phyloP scores from a whole-genome alignment of 2,888 invertebrate genomes.

The Spatulosminthurus flaviceps region DNA sequence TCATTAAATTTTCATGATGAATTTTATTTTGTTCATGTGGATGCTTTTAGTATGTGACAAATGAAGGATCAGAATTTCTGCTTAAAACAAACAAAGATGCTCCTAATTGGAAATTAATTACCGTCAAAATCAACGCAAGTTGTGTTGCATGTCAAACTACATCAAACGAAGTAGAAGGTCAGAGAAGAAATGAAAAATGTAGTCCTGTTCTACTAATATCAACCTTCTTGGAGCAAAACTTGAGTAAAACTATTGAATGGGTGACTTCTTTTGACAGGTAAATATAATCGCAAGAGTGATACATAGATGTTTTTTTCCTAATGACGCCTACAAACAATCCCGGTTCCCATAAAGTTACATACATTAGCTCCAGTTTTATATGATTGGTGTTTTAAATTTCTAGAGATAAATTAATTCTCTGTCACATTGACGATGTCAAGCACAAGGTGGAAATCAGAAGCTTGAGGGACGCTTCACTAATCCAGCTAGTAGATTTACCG shows the following conservation, averaged over 20 bases:
- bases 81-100: conserved; percentile 31
- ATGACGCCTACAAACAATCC: no score
- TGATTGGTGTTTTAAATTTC: no score
- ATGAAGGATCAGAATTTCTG: neutral
- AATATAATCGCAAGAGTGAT: no score
- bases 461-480: conserved; percentile 19
- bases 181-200: neutral
- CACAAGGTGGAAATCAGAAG: conserved; percentile 21
- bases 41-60: conserved; percentile 26
- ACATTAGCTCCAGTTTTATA: no score
- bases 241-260: conserved; percentile 33
- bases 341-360: no score
- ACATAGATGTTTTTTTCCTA: neutral
- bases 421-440: conserved; percentile 87
- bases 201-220: neutral
- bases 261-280: conserved; percentile 9
- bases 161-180: neutral
- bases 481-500: conserved; percentile 32
- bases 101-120: conserved; percentile 21
- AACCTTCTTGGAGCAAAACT: conserved; percentile 34
- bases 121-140: neutral
- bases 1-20: no score
- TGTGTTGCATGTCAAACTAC: neutral
- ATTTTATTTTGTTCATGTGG: neutral
- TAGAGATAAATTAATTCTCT: conserved; percentile 73